Evolutionary conservation across 2,113 vertebrate genomes (phyloP), one percentile per base, ranked within the genome.

Genomic region (Otus sunia): DNA sequence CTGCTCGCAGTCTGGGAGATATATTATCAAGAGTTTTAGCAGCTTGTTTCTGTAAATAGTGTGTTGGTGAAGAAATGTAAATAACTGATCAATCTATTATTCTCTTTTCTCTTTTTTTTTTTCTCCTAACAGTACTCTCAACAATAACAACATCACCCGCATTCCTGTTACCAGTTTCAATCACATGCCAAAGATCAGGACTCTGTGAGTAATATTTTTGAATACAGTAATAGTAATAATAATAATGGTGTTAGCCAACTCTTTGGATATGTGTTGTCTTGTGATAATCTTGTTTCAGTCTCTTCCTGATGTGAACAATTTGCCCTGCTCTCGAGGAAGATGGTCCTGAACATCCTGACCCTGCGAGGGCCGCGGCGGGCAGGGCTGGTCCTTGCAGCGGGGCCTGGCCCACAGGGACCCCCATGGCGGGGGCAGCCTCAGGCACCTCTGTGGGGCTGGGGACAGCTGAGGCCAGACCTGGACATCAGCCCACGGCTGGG

Each of bases 91-190:
- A 30, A 49, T 37, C 34, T 45, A 0, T 96, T 69, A 71, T 64
- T 93, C 13, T 96, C 73, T 86, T 91, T 18, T 96, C 52, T 86
- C 72, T 53, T 13, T 88, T 18, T 81, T 20, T 55, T 37, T 43
- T 32, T 8, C 45, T 93, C 92, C 79, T 94, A 55, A 21, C 97
- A 99, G 99, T 94, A 99, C 99, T 53, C 99, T 99, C 98, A 99
- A 99, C 98, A 99, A 99, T 95, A 99, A 99, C 98, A 99, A 99
- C 98, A 99, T 99, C 97, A 99, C 99, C 86, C 99, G 99, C 95
- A 99, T 99, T 97, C 99, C 99, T 30, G 98, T 99, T 94, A 99
- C 99, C 98, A 99, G 99, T 98, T 99, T 99, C 98, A 99, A 99
- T 97, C 99, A 99, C 97, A 99, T 99, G 99, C 99, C 99, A 32